These are phyloP conservation scores for Stigmatopora nigra DNA, from an alignment of 2,113 vertebrate genomes.

Conservation along the genomic window DNA sequence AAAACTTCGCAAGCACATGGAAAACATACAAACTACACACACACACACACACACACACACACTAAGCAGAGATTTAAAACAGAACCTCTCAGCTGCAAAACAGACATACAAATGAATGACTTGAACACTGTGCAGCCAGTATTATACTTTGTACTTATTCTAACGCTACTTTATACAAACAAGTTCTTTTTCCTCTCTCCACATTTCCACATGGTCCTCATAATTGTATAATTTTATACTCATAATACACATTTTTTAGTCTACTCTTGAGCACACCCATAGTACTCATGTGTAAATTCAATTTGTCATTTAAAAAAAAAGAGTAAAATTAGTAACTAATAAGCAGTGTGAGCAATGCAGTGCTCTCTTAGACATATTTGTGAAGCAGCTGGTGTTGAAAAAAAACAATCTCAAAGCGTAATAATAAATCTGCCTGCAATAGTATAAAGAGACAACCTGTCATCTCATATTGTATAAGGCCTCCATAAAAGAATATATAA, in stretches of 20 bases:
- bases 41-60: too few species aligned
- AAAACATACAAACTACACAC: not conserved
- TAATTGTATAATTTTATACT: not conserved
- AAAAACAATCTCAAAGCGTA: conserved; percentile 36
- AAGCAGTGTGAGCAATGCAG: conserved; percentile 9
- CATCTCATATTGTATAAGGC: conserved; percentile 47
- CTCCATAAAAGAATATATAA: conserved; percentile 37
- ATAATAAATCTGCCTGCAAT: conserved; percentile 39
- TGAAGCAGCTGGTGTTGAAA: conserved; percentile 42
- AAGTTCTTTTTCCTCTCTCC: not conserved
- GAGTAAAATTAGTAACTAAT: not conserved
- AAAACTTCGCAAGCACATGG: not conserved
- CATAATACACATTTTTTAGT: not conserved
- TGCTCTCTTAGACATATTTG: conserved; percentile 24
- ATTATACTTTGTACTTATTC: not conserved
- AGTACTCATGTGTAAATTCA: not conserved
- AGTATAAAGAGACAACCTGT: conserved; percentile 45
- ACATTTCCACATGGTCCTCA: not conserved
- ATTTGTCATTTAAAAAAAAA: not conserved
- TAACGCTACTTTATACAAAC: too few species aligned
- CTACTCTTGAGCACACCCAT: not conserved
- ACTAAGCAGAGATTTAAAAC: not conserved
- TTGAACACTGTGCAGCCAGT: not conserved
- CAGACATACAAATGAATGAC: not conserved
- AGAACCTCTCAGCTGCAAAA: not conserved